phyloP scores from a whole-genome alignment of 2,888 invertebrate genomes.

The Homarus gammarus region DNA sequence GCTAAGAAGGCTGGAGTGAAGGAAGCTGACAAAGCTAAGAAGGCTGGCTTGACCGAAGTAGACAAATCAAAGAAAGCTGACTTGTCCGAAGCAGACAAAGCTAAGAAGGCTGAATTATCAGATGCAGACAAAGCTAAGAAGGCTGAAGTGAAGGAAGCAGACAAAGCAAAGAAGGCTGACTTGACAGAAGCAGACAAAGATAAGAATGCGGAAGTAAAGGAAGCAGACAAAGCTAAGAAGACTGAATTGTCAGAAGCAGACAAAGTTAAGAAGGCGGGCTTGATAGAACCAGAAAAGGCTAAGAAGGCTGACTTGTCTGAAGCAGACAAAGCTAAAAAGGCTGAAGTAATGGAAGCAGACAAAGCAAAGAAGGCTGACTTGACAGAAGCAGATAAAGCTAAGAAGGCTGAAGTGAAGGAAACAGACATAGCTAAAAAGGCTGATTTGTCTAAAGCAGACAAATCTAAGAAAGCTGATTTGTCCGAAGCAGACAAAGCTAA shows the following conservation, averaged over 20 bases:
- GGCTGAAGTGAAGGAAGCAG: neutral
- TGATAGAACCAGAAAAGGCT: neutral
- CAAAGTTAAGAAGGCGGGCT: neutral
- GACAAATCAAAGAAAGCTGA: too few species aligned
- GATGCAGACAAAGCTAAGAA: neutral
- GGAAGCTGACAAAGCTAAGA: neutral
- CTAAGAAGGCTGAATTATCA: neutral
- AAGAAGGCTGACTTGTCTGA: neutral
- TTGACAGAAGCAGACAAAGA: neutral
- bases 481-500: neutral
- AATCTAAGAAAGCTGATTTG: neutral
- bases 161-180: neutral
- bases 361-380: neutral
- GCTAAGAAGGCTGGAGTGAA: constrained; percentile 14
- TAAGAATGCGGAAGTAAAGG: neutral
- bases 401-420: neutral
- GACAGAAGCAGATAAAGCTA: neutral
- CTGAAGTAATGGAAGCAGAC: constrained; percentile 64
- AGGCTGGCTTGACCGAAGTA: neutral
- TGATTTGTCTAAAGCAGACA: neutral
- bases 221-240: neutral
- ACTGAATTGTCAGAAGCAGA: too few species aligned
- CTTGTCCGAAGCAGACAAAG: too few species aligned
- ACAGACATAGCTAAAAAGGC: neutral
- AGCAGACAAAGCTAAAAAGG: neutral